phyloP scores from a whole-genome alignment of 2,113 vertebrate genomes.

The Ornithorhynchus anatinus region DNA sequence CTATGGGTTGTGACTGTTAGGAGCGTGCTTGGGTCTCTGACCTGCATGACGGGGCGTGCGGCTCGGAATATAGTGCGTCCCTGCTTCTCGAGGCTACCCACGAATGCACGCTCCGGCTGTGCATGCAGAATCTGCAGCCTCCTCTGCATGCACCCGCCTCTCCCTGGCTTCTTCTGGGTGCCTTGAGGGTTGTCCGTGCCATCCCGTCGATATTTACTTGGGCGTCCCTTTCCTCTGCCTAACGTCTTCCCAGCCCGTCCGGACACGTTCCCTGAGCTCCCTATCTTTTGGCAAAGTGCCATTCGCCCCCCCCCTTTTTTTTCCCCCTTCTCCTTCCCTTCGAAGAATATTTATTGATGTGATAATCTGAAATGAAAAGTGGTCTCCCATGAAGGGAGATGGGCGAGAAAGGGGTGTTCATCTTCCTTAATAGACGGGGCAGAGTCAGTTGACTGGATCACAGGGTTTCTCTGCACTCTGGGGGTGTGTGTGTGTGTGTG shows the following conservation, averaged over 20 bases:
- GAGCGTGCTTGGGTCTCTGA: too few species aligned
- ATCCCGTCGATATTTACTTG: slow-evolving; percentile 42
- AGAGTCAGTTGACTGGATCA: slow-evolving; percentile 62
- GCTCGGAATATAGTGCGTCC: not conserved
- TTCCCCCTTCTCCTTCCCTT: not conserved
- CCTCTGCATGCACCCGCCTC: not conserved
- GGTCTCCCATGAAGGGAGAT: slow-evolving; percentile 59
- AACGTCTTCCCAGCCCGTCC: slow-evolving; percentile 27
- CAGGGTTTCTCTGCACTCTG: slow-evolving; percentile 35
- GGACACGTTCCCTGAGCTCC: not conserved
- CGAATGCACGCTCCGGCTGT: too few species aligned
- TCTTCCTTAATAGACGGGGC: slow-evolving; percentile 64
- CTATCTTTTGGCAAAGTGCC: slow-evolving; percentile 40
- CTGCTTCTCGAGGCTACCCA: not conserved
- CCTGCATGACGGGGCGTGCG: too few species aligned
- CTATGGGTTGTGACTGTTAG: too few species aligned
- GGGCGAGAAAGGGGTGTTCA: slow-evolving; percentile 51
- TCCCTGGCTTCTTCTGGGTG: not conserved
- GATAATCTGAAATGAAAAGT: slow-evolving; percentile 58
- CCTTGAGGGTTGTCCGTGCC: not conserved
- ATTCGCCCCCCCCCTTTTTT: slow-evolving; percentile 4
- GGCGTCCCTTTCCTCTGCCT: slow-evolving; percentile 17
- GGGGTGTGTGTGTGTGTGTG: not conserved
- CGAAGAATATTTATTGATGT: slow-evolving; percentile 55
- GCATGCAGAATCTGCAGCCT: not conserved